Evolutionary conservation across 2,113 vertebrate genomes (phyloP), one percentile per base, ranked within the genome.

Genomic region (Tragelaphus buxtoni): DNA sequence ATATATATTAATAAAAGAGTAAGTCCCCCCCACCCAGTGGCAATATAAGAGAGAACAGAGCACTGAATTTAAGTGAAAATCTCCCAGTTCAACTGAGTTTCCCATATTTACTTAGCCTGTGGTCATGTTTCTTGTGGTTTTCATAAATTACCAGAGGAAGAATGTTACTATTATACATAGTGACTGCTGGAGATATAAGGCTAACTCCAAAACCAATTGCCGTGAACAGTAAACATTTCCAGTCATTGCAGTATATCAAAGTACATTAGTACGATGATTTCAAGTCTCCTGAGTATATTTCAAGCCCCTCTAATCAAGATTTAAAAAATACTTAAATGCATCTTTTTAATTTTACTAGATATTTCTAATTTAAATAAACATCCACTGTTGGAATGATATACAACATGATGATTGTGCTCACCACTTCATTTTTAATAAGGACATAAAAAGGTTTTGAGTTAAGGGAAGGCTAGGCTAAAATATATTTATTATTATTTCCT

Each of bases 221-320:
- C 45, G 4, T 88, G 79, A 88, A 91, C 82, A 95, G 92, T 96
- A 90, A 91, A 96, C 79, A 95, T 97, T 85, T 94, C 53, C 30
- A 96, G 86, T 94, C 80, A 97, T 89, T 96, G 91, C 12, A 87
- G 22, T 51, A 56, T 76, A 97, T 93, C 61, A 83, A 93, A 96
- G 56, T 63, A 47, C 24, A 69, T 63, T 88, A 85, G 28, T 49
- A 84, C 55, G 35, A 88, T 10, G 9, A 88, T 85, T 92, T 91
- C 11, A 83, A 22, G 17, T 82, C 84, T 95, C 88, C 11, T 12
- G 42, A 53, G 58, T 30, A 86, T 91, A 88, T 83, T 94, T 32
- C 91, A 92, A 95, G 45, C 88, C 26, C 72, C 92, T 26, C 13
- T 9, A 90, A 47, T 63, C 18, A 77, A 63, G 45, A 94, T 49